These are phyloP conservation scores for Margarornis squamiger DNA, from an alignment of 2,797 vertebrate genomes.

Conservation along the genomic window DNA sequence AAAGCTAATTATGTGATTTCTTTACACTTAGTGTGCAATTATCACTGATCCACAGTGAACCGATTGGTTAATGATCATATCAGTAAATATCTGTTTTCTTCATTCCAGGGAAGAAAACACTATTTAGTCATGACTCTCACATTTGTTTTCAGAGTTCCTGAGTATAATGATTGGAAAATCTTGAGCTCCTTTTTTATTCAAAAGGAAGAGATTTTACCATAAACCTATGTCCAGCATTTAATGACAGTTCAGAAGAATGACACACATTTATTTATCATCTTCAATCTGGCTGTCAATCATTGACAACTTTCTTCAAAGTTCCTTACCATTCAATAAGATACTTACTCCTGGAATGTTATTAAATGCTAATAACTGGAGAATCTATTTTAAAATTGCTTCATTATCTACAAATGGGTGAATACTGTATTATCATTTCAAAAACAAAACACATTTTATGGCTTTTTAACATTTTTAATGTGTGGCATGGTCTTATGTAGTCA, in stretches of 20 bases:
- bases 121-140: not conserved
- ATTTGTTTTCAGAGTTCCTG: not conserved
- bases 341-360: not conserved
- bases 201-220: not conserved
- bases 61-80: not conserved
- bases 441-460: not conserved
- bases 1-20: slow-evolving; percentile 42
- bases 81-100: not conserved
- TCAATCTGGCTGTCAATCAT: not conserved
- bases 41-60: slow-evolving; percentile 18
- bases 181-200: not conserved
- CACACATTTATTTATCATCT: not conserved
- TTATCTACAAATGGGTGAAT: not conserved
- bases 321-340: not conserved
- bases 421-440: not conserved
- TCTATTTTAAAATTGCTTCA: not conserved
- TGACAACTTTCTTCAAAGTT: not conserved
- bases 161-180: not conserved
- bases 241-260: not conserved
- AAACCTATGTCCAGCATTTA: not conserved
- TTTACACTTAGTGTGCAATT: slow-evolving; percentile 29
- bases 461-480: not conserved
- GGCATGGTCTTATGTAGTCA: not conserved
- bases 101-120: not conserved
- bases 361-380: not conserved